Conservation (phyloP, 35 echinoderm and acorn worm species). For the Anneissia japonica region DNA sequence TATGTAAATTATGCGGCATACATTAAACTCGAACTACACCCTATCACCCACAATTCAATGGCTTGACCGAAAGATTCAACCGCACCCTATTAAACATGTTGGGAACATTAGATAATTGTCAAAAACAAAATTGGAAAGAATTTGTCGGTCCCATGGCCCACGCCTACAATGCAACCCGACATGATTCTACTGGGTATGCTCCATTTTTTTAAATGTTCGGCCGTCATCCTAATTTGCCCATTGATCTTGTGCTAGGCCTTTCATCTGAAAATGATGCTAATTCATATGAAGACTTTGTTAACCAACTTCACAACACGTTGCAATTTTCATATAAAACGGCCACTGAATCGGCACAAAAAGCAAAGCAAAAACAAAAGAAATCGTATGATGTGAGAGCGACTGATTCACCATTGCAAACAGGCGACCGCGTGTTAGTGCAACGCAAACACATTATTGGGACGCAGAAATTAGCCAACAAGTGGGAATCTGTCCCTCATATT, state of each 20-base stretch:
- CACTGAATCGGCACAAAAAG: background rate
- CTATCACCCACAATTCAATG: background rate
- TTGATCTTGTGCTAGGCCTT: background rate
- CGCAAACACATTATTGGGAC: background rate
- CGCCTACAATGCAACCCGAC: conserved; percentile 18
- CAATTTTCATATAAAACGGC: conserved; percentile 5
- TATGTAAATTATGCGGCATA: background rate
- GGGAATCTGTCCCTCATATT: conserved; percentile 10
- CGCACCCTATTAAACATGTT: background rate
- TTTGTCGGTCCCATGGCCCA: background rate
- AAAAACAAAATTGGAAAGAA: conserved; percentile 5
- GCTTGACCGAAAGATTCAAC: background rate
- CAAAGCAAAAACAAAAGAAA: background rate
- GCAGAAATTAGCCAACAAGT: conserved; percentile 17
- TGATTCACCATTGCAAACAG: background rate
- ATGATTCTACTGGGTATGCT: conserved; percentile 37
- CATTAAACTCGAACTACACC: conserved; percentile 6
- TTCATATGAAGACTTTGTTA: background rate
- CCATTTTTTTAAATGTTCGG: conserved; percentile 37
- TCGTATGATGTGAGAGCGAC: background rate
- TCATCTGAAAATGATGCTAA: background rate
- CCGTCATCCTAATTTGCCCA: background rate
- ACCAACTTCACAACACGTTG: background rate
- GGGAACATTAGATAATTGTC: background rate
- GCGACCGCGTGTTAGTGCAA: conserved; percentile 28